A percentile compares a stretch with the other conserved stretches of the same genome.
phyloP scores from a whole-genome alignment of 2,113 vertebrate genomes.

The Labrus mixtus region DNA sequence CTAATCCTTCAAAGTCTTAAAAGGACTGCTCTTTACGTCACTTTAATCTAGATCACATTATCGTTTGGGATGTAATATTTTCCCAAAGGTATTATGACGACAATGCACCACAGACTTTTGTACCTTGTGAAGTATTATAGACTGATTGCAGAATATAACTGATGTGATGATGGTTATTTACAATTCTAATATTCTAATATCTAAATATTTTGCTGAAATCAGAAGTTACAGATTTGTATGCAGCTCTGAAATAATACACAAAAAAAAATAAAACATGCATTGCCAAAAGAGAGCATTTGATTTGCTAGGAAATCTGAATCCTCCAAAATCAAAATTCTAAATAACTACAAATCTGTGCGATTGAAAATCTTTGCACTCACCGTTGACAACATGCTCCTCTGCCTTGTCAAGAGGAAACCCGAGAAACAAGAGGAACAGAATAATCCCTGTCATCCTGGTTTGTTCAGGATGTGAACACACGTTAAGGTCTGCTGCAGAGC shows the following conservation, averaged over 20 bases:
- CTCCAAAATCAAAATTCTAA: no score
- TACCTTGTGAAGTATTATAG: not conserved
- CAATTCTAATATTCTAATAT: no score
- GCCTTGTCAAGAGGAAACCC: constrained; percentile 66
- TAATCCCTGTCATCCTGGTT: constrained; percentile 73
- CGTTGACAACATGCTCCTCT: constrained; percentile 79
- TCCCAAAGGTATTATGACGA: not conserved
- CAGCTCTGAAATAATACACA: not conserved
- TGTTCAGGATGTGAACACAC: constrained; percentile 30
- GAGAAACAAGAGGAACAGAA: constrained; percentile 69
- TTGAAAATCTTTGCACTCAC: constrained; percentile 60
- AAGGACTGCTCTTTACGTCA: no score
- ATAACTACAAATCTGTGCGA: not conserved
- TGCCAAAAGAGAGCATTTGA: no score
- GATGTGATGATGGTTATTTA: not conserved
- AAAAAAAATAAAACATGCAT: not conserved
- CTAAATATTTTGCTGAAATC: no score
- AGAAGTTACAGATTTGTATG: no score
- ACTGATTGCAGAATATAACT: not conserved
- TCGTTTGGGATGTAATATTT: no score
- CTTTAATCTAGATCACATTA: no score
- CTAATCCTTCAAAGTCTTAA: no score
- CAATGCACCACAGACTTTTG: not conserved
- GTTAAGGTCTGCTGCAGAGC: constrained; percentile 48
- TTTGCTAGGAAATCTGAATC: no score